Evolutionary conservation across 1,140 invertebrate species (phyloP).

Genomic region (Drosophila eugracilis): DNA sequence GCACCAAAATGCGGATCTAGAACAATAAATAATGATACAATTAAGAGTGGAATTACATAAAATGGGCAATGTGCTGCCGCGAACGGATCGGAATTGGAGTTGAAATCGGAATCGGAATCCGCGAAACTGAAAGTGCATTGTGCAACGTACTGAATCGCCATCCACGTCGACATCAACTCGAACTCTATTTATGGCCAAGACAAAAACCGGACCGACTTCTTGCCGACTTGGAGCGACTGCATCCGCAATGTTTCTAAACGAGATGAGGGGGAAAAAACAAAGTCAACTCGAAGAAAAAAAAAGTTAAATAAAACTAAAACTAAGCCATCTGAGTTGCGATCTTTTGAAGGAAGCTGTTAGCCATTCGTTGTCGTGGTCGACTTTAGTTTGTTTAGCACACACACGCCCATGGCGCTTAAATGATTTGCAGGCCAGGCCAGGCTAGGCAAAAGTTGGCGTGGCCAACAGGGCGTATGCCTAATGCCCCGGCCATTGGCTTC

Average conservation of each 20-base stretch:
- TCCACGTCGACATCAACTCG: slow-evolving; percentile 53
- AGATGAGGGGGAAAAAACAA: slow-evolving; percentile 40
- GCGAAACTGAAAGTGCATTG: slow-evolving; percentile 65
- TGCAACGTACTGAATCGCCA: slow-evolving; percentile 67
- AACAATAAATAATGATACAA: slow-evolving; percentile 56
- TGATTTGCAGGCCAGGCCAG: slow-evolving; percentile 66
- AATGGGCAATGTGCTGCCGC: slow-evolving; percentile 36
- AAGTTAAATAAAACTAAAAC: slow-evolving; percentile 16
- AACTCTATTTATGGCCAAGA: slow-evolving; percentile 76
- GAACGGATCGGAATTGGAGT: slow-evolving; percentile 31
- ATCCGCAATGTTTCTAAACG: slow-evolving; percentile 80
- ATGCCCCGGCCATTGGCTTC: slow-evolving; percentile 39
- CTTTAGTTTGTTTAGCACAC: slow-evolving; percentile 40
- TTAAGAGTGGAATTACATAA: slow-evolving; percentile 46
- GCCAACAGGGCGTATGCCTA: slow-evolving; percentile 73
- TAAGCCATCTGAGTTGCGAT: slow-evolving; percentile 40
- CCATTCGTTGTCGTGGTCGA: slow-evolving; percentile 49
- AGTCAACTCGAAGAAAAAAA: slow-evolving; percentile 35
- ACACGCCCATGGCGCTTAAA: slow-evolving; percentile 74
- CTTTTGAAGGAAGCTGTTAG: slow-evolving; percentile 74
- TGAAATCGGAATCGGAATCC: slow-evolving; percentile 17
- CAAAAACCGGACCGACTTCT: slow-evolving; percentile 80
- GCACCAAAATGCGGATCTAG: slow-evolving; percentile 63
- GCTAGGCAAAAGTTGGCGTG: slow-evolving; percentile 34
- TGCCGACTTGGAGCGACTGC: slow-evolving; percentile 58